Evolutionary conservation across 2,888 invertebrate genomes (phyloP).

Genomic region (Fissipunctia ypsillon): DNA sequence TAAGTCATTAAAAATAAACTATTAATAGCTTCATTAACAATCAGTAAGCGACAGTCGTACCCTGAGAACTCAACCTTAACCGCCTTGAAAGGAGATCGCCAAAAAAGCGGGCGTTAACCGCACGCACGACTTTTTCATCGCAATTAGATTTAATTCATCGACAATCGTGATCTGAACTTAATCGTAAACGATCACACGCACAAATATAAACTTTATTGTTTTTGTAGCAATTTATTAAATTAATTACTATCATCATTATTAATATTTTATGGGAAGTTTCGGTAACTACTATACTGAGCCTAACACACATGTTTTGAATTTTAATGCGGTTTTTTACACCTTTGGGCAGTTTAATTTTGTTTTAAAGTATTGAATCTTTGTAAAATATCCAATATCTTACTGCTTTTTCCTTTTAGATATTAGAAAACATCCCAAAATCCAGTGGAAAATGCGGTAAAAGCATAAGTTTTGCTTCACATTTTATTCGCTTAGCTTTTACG

Average conservation of each 20-base stretch:
- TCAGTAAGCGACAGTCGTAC: constrained; percentile 31
- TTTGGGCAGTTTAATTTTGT: background rate
- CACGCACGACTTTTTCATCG: constrained; percentile 70
- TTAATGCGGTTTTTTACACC: background rate
- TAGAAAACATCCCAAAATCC: too few relatives aligned
- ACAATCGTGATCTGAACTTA: constrained; percentile 68
- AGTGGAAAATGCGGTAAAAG: background rate
- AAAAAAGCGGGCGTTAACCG: constrained; percentile 71
- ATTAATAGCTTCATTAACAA: constrained; percentile 30
- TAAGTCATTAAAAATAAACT: constrained; percentile 23
- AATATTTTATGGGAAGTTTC: constrained; percentile 19
- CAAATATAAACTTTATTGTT: constrained; percentile 47
- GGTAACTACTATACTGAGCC: background rate
- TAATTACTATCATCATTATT: constrained; percentile 49
- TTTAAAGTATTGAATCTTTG: background rate
- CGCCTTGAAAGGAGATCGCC: constrained; percentile 73
- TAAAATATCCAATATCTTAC: background rate
- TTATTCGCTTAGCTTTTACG: background rate
- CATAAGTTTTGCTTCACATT: background rate
- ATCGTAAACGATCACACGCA: constrained; percentile 65
- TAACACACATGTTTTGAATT: constrained; percentile 1
- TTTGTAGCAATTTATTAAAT: constrained; percentile 48
- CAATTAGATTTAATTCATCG: constrained; percentile 81
- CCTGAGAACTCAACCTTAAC: constrained; percentile 65
- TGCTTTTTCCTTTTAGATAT: too few relatives aligned